A percentile compares a stretch with the other conserved stretches of the same genome.
These are phyloP conservation scores for Sinopyrophorus schimmeli DNA, from an alignment of 2,888 invertebrate species.

Conservation along the genomic window DNA sequence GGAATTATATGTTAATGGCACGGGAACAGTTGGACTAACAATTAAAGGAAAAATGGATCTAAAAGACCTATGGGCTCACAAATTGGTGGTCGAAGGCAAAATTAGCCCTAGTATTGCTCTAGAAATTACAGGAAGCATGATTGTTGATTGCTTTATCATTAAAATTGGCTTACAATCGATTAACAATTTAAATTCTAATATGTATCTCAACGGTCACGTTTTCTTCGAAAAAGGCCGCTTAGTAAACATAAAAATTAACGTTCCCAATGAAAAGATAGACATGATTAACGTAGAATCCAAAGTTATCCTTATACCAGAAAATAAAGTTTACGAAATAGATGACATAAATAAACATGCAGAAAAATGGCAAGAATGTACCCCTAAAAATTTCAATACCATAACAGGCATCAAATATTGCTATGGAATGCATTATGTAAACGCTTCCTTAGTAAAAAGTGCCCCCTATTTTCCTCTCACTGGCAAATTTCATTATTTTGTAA, in stretches of 20 bases:
- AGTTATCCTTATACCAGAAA: slow-evolving; percentile 28
- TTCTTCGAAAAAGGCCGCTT: slow-evolving; percentile 35
- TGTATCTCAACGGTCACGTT: slow-evolving; percentile 36
- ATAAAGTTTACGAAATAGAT: slow-evolving; percentile 21
- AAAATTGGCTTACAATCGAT: slow-evolving; percentile 34
- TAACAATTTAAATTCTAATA: slow-evolving; percentile 36
- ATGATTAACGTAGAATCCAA: slow-evolving; percentile 36
- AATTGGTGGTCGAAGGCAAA: slow-evolving; percentile 35
- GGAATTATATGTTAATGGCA: slow-evolving; percentile 36
- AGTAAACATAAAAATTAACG: slow-evolving; percentile 38
- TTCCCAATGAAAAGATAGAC: slow-evolving; percentile 38
- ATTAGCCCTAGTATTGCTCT: slow-evolving; percentile 37
- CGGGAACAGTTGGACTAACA: slow-evolving; percentile 34
- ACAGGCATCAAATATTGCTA: slow-evolving; percentile 36
- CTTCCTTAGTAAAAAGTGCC: slow-evolving; percentile 24
- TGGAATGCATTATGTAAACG: slow-evolving; percentile 36
- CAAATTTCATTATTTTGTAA: slow-evolving; percentile 34
- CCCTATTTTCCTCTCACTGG: slow-evolving; percentile 40
- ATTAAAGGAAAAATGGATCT: slow-evolving; percentile 35
- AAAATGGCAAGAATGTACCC: slow-evolving; percentile 32
- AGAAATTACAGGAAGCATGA: slow-evolving; percentile 35
- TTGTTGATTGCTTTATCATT: slow-evolving; percentile 26
- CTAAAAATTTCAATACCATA: slow-evolving; percentile 29
- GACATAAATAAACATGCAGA: slow-evolving; percentile 30
- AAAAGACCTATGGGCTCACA: slow-evolving; percentile 34